Evolutionary conservation across 2,113 vertebrate species (phyloP).

Genomic region (Chloropsis cyanopogon): DNA sequence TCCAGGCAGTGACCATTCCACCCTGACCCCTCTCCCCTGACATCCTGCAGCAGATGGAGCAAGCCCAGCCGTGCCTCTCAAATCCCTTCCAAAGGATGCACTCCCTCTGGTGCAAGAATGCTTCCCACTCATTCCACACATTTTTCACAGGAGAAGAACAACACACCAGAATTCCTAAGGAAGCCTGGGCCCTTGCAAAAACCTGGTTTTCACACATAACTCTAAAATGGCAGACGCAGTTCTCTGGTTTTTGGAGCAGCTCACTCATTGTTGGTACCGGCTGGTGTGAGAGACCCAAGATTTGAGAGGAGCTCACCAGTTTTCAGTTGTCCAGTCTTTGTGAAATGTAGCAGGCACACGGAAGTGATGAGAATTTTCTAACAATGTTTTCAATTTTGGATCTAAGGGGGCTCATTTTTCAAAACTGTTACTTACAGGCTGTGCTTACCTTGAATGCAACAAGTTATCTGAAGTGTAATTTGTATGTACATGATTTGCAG

Average conservation of each 20-base stretch:
- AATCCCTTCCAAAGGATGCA: not conserved
- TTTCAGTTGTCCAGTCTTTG: not conserved
- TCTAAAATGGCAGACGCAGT: not conserved
- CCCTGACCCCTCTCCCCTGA: not conserved
- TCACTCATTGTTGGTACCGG: not conserved
- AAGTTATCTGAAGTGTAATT: not conserved
- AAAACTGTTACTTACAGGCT: not conserved
- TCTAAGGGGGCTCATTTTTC: not conserved
- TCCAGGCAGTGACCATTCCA: not conserved
- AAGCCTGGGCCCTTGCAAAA: not conserved
- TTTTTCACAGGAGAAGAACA: not conserved
- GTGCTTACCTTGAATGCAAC: not conserved
- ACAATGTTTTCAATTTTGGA: not conserved
- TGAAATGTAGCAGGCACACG: not conserved
- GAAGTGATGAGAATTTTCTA: not conserved
- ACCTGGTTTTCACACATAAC: not conserved
- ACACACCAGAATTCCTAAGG: not conserved
- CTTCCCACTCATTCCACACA: not conserved
- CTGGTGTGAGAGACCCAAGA: not conserved
- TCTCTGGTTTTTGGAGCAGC: not conserved
- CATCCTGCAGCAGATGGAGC: not conserved
- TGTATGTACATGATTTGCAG: fast-evolving
- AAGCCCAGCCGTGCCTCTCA: not conserved
- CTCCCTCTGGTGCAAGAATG: not conserved
- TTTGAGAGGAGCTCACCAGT: not conserved